Percentiles rank a stretch among this genome's conserved stretches.
Conservation (phyloP, 2,113 vertebrate genomes). For the Salvator merianae region DNA sequence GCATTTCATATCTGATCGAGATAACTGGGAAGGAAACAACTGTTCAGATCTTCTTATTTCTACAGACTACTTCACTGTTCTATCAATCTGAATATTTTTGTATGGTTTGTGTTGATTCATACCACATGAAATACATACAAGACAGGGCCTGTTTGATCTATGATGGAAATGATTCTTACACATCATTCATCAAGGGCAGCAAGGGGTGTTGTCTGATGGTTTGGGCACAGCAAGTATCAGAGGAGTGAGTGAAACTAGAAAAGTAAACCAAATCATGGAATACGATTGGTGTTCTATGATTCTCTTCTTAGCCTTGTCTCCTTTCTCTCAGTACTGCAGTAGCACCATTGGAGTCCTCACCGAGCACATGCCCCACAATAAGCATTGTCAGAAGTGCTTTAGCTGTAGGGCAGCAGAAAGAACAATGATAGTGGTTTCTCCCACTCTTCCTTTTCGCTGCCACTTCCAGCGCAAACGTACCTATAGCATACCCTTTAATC, state of each 20-base stretch:
- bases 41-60: too few species aligned
- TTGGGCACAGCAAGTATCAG: background rate
- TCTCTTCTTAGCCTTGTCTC: background rate
- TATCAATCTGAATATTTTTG: background rate
- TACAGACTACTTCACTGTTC: too few species aligned
- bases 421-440: too few species aligned
- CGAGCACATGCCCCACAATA: too few species aligned
- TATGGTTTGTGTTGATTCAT: background rate
- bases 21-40: background rate
- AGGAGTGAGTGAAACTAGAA: background rate
- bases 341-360: too few species aligned
- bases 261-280: background rate
- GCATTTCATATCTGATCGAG: background rate
- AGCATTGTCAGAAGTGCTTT: too few species aligned
- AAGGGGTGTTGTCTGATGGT: background rate
- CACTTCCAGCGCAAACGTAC: too few species aligned
- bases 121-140: background rate
- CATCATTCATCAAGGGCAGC: background rate
- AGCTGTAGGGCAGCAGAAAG: too few species aligned
- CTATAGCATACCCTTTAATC: too few species aligned
- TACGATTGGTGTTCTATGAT: background rate
- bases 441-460: too few species aligned
- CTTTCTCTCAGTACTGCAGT: too few species aligned
- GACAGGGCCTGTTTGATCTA: background rate
- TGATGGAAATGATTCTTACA: background rate